A percentile compares a stretch with the other conserved stretches of the same genome.
Conservation (phyloP, 2,113 vertebrate genomes). For the Nesogale talazaci region DNA sequence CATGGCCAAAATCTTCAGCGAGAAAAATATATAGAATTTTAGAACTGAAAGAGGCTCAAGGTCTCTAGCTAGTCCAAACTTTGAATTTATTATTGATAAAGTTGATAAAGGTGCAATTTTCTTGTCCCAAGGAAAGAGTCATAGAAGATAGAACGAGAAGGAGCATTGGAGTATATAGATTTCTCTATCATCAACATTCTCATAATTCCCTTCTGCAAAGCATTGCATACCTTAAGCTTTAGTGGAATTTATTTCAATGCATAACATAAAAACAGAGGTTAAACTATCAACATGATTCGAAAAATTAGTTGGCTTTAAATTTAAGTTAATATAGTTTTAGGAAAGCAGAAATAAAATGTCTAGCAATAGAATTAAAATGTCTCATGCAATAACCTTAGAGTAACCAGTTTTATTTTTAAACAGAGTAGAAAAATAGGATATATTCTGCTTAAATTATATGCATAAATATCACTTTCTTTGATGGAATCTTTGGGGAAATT, state of each 20-base stretch:
- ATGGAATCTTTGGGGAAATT: background rate
- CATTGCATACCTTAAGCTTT: background rate
- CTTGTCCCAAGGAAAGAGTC: background rate
- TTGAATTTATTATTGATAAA: slow-evolving; percentile 5
- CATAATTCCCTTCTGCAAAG: background rate
- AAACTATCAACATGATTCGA: background rate
- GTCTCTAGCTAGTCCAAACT: background rate
- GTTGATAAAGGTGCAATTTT: background rate
- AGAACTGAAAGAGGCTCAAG: background rate
- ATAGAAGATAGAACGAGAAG: background rate
- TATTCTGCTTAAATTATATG: background rate
- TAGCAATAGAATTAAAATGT: no score
- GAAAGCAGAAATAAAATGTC: background rate
- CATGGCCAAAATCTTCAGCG: background rate
- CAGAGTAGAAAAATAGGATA: background rate
- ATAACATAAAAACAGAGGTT: background rate
- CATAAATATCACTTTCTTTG: background rate
- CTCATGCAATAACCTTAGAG: no score
- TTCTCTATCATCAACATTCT: background rate
- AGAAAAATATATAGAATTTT: background rate
- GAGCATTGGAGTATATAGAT: background rate
- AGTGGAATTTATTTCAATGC: background rate
- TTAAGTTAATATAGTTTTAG: background rate
- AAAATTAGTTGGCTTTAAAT: slow-evolving; percentile 26
- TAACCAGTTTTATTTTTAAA: slow-evolving; percentile 16